Percentiles rank a stretch among this genome's conserved stretches.
phyloP scores from a whole-genome alignment of 2,888 invertebrate genomes.

The Cryptosula pallasiana region DNA sequence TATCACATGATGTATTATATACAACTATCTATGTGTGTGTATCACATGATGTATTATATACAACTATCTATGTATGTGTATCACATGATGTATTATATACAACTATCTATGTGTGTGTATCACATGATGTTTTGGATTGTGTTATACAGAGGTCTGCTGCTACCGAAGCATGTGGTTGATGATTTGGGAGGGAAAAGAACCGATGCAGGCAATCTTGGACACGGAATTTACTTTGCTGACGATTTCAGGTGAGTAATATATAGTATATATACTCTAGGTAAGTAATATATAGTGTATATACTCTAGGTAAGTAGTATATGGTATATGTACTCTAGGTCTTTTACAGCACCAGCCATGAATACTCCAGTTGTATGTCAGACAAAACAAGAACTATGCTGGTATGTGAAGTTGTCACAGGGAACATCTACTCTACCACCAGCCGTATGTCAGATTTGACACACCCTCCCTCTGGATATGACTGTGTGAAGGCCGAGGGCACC shows the following conservation, averaged over 20 bases:
- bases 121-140: conserved; percentile 23
- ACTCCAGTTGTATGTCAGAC: conserved; percentile 37
- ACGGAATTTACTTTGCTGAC: conserved; percentile 50
- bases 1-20: no score
- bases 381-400: conserved; percentile 45
- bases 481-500: conserved; percentile 27
- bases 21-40: no score
- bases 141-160: conserved; percentile 43
- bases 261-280: background rate
- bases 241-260: conserved; percentile 35
- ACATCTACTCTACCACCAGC: conserved; percentile 28
- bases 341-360: conserved; percentile 32
- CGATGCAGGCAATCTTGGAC: conserved; percentile 49
- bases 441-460: conserved; percentile 35
- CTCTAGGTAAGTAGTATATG: background rate
- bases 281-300: background rate
- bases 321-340: background rate
- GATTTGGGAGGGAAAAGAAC: conserved; percentile 45
- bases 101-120: no score
- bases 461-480: conserved; percentile 46
- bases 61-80: no score
- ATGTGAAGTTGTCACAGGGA: conserved; percentile 45
- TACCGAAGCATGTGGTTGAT: conserved; percentile 49
- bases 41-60: no score
- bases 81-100: no score